Conservation (phyloP, 2,888 invertebrate species). For the Sceliomorpha sp. region DNA sequence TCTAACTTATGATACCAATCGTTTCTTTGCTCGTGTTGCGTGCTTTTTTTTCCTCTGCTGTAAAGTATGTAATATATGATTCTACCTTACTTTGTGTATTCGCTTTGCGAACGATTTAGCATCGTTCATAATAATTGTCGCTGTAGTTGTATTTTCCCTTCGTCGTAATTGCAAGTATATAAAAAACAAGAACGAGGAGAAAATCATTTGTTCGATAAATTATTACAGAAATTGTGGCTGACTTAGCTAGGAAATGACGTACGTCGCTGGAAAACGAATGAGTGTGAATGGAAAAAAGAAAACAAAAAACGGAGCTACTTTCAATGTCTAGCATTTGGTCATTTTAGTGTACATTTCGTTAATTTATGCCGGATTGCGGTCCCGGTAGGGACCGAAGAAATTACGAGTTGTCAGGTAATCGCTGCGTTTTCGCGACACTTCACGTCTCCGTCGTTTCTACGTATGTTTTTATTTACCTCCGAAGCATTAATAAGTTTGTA, state of each 20-base stretch:
- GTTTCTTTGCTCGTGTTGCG: neutral
- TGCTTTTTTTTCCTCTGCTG: neutral
- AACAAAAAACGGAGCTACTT: too few species aligned
- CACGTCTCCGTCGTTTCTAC: too few species aligned
- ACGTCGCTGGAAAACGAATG: conserved; percentile 15
- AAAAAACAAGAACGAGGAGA: conserved; percentile 39
- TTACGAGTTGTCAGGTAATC: too few species aligned
- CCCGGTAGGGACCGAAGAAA: too few species aligned
- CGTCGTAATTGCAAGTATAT: conserved; percentile 30
- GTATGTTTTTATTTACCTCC: too few species aligned
- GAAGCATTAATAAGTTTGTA: too few species aligned
- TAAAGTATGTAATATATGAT: neutral
- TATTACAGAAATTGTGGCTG: conserved; percentile 46
- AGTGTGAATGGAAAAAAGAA: neutral
- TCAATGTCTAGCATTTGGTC: too few species aligned
- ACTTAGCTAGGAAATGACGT: conserved; percentile 44
- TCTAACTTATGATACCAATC: conserved; percentile 22
- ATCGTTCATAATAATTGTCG: conserved; percentile 6
- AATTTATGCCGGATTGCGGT: too few species aligned
- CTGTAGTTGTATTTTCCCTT: conserved; percentile 3
- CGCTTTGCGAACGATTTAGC: conserved; percentile 9
- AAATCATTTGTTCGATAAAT: conserved; percentile 52
- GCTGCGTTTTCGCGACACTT: too few species aligned
- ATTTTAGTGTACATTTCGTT: too few species aligned
- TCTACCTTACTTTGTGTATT: conserved; percentile 12